A percentile compares a stretch with the other conserved stretches of the same genome.
Evolutionary conservation across 1,140 invertebrate genomes (phyloP).

Genomic region (Drosophila tsacasi): DNA sequence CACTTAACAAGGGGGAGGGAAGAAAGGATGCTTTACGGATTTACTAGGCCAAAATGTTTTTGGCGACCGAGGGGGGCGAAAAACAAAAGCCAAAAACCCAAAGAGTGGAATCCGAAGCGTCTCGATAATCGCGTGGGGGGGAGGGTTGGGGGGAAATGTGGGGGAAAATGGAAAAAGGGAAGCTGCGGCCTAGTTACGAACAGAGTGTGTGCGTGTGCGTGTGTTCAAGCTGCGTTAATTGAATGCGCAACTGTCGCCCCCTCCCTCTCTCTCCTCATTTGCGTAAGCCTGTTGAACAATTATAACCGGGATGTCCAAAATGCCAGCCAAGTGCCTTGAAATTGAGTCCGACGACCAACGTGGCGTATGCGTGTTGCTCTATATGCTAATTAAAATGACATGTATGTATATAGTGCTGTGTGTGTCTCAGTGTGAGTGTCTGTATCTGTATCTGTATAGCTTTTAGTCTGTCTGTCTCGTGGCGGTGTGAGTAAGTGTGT

Average conservation of each 20-base stretch:
- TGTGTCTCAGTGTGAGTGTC: conserved; percentile 10
- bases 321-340: conserved; percentile 75
- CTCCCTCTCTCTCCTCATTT: conserved; percentile 38
- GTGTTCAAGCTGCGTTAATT: conserved; percentile 63
- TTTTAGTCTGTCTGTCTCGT: conserved; percentile 12
- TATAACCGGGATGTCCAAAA: conserved; percentile 78
- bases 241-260: conserved; percentile 76
- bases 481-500: conserved; percentile 7
- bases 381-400: conserved; percentile 80
- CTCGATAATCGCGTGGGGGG: conserved; percentile 76
- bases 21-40: conserved; percentile 35
- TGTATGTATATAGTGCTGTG: conserved; percentile 15
- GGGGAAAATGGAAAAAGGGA: conserved; percentile 13
- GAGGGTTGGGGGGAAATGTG: neutral
- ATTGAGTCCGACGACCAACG: conserved; percentile 74
- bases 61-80: conserved; percentile 24
- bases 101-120: conserved; percentile 42
- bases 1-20: conserved; percentile 10
- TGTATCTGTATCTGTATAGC: conserved; percentile 14
- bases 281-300: conserved; percentile 80
- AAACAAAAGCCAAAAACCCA: conserved; percentile 40
- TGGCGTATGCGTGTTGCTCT: conserved; percentile 78
- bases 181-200: conserved; percentile 65
- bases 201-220: conserved; percentile 36
- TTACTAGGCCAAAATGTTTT: conserved; percentile 66